These are phyloP conservation scores for Rhopilema esculentum DNA, from an alignment of 30 jellyfish, hydroid and myxozoan species.

Conservation along the genomic window DNA sequence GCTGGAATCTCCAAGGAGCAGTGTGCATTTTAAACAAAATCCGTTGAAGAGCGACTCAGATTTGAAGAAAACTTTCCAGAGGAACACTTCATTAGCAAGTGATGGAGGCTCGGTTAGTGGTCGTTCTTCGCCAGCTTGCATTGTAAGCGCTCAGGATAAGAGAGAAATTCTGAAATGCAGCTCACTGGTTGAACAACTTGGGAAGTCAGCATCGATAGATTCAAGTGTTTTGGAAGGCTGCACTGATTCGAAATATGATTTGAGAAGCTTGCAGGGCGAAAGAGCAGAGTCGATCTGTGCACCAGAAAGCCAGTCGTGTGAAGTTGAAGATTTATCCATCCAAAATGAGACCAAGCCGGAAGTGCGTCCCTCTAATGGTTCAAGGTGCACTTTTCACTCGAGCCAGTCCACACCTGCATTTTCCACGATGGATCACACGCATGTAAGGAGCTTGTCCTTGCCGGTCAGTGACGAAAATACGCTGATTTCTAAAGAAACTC, in stretches of 20 bases:
- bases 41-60: slow-evolving; percentile 17
- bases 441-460: slow-evolving; percentile 22
- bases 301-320: not conserved
- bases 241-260: not conserved
- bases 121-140: slow-evolving; percentile 22
- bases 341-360: not conserved
- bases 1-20: slow-evolving; percentile 2
- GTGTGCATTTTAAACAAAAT: not conserved
- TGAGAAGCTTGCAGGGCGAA: not conserved
- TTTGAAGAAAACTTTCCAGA: not conserved
- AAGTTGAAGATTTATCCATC: not conserved
- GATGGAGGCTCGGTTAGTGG: slow-evolving; percentile 34
- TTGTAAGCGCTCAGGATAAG: not conserved
- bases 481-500: not conserved
- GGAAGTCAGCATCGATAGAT: not conserved
- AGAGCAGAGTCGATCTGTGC: not conserved
- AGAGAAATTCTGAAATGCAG: not conserved
- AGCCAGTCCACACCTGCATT: slow-evolving; percentile 53
- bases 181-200: not conserved
- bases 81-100: not conserved
- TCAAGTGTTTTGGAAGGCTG: not conserved
- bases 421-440: slow-evolving; percentile 1
- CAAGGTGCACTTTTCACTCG: not conserved
- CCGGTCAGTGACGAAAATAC: not conserved
- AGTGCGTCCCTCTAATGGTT: not conserved